Base-by-base conservation (phyloP, 2,797 vertebrate genomes). In the Sciurus vulgaris region DNA sequence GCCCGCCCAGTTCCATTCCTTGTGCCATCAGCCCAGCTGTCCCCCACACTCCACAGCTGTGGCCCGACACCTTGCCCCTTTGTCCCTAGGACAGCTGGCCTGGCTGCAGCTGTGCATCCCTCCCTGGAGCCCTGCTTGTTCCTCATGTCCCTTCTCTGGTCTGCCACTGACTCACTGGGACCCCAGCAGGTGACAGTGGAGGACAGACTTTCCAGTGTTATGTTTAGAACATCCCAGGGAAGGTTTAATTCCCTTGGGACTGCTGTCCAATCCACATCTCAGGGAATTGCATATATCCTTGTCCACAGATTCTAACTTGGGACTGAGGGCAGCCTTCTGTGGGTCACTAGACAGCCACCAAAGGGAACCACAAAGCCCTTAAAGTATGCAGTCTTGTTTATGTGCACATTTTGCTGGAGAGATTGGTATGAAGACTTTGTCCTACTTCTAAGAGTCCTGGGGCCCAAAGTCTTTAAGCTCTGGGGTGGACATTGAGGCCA, bases 71-170 rank as follows among this genome's bases (percentile, higher is more conserved):
- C 84, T 91, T 1, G 1, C 38, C 54, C 49, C 73, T 95, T 72
- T 86, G 73, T 88, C 63, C 78, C 54, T 3, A 5, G 51, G 95
- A 96, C 96, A 98, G 94, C 91, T 95, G 97, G 79, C 83, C 20
- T 38, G 89, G 33, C 67, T 24, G 22, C 97, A 98, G 97, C 97
- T 97, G 91, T 79, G 26, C 5, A 7, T 28, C 70, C 49, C 54
- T 89, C 86, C 78, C 28, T 22, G 3, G 56, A 28, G 74, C 49
- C 63, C 35, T 20, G 22, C 49, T 73, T 49, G 24, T 10, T 35
- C 78, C 24, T 28, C 0, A 3, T 38, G 72, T 76, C 33, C 78
- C 47, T n/a, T 81, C 82, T 91, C 74, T 28, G 18, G 35, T 72
- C 41, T 67, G 61, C 81, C 56, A 73, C 79, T 86, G 79, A 70